phyloP scores from a whole-genome alignment of 2,888 invertebrate species.

The Agrochola macilenta region DNA sequence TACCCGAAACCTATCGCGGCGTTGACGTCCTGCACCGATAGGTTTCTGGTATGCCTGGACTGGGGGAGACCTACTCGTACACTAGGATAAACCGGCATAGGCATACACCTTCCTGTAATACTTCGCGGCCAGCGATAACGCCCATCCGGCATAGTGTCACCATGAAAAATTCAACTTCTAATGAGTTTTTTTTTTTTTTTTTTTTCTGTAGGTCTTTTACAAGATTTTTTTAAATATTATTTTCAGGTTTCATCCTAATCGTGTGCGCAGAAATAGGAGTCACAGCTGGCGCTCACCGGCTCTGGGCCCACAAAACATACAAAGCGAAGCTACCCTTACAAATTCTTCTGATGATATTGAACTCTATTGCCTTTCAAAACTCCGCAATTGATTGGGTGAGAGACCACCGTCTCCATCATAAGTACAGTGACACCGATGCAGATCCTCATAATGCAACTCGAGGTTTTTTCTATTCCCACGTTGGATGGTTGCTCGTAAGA shows the following conservation, averaged over 20 bases:
- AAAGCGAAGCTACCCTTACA: conserved; percentile 76
- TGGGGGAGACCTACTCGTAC: too few relatives aligned
- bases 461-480: conserved; percentile 96
- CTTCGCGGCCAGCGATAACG: too few relatives aligned
- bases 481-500: conserved; percentile 95
- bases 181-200: too few relatives aligned
- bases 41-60: too few relatives aligned
- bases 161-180: too few relatives aligned
- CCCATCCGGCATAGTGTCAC: too few relatives aligned
- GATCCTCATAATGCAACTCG: conserved; percentile 93
- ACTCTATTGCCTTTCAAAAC: conserved; percentile 84
- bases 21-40: too few relatives aligned
- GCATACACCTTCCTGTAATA: too few relatives aligned
- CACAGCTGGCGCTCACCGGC: conserved; percentile 75
- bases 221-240: background rate
- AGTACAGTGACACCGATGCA: conserved; percentile 87
- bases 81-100: too few relatives aligned
- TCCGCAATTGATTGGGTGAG: conserved; percentile 91
- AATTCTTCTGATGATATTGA: conserved; percentile 74
- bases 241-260: conserved; percentile 61
- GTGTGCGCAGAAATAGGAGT: conserved; percentile 71
- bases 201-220: too few relatives aligned
- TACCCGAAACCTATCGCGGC: too few relatives aligned
- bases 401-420: conserved; percentile 93
- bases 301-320: conserved; percentile 76